These are phyloP conservation scores for Oxytorus armatus DNA, from an alignment of 2,888 invertebrate genomes.

Conservation along the genomic window DNA sequence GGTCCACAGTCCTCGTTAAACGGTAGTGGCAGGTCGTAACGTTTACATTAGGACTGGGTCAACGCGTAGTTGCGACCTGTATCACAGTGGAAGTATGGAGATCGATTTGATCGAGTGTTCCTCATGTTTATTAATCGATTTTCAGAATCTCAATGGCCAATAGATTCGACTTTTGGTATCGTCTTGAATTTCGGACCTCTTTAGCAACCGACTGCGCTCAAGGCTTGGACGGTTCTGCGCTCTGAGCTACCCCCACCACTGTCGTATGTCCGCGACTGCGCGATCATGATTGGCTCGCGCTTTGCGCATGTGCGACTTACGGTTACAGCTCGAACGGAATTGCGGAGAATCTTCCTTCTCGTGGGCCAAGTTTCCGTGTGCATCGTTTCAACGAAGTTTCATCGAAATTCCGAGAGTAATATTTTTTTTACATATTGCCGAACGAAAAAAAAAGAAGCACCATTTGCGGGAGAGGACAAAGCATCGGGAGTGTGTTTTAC, in stretches of 20 bases:
- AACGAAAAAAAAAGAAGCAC: neutral
- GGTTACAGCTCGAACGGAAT: neutral
- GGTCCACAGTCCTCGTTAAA: too few species aligned
- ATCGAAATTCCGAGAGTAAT: neutral
- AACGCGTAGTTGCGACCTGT: too few species aligned
- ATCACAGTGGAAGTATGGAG: too few species aligned
- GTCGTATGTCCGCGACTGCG: neutral
- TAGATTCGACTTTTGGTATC: neutral
- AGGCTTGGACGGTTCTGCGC: constrained; percentile 6
- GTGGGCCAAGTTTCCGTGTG: neutral
- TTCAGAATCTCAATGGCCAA: neutral
- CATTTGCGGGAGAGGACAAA: neutral
- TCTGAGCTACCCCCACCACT: constrained; percentile 29
- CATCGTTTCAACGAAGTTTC: neutral
- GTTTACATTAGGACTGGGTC: too few species aligned
- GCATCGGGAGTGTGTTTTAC: neutral
- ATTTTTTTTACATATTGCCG: neutral
- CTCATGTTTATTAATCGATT: neutral
- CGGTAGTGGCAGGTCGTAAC: too few species aligned
- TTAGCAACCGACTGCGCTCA: constrained; percentile 10
- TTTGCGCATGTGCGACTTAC: constrained; percentile 7
- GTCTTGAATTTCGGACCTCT: neutral
- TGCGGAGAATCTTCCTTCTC: neutral
- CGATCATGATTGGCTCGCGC: constrained; percentile 9
- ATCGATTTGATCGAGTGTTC: too few species aligned